Evolutionary conservation across 2,113 vertebrate genomes (phyloP).

Genomic region (Nesoenas mayeri): DNA sequence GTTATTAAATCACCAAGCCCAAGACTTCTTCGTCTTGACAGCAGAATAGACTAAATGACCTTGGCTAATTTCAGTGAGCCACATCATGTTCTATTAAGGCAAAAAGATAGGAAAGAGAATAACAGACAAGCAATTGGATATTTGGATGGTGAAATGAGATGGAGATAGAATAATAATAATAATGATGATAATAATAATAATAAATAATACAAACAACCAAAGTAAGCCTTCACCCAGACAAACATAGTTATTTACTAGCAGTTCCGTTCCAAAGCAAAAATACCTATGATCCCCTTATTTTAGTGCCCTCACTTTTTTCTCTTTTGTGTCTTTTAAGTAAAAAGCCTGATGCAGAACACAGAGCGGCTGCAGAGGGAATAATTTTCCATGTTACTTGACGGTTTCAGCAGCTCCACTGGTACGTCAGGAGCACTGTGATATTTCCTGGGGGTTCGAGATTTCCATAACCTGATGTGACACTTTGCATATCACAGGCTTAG

Average conservation of each 20-base stretch:
- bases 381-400: background rate
- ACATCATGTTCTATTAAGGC: background rate
- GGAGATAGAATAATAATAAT: background rate
- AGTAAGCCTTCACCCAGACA: background rate
- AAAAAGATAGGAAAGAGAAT: background rate
- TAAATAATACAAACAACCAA: background rate
- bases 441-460: background rate
- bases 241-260: background rate
- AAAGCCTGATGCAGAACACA: background rate
- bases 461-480: background rate
- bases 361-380: background rate
- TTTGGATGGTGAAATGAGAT: background rate
- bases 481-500: background rate
- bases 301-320: background rate
- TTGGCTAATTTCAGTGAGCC: conserved; percentile 14
- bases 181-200: background rate
- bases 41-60: conserved; percentile 5
- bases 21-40: conserved; percentile 10
- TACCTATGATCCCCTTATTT: background rate
- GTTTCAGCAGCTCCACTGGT: background rate
- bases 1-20: conserved; percentile 28
- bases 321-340: background rate
- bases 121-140: background rate
- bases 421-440: background rate
- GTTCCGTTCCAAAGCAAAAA: background rate